A percentile compares a stretch with the other conserved stretches of the same genome.
These are phyloP conservation scores for Phylloscopus whistleri DNA, from an alignment of 2,113 vertebrate species.

Conservation along the genomic window DNA sequence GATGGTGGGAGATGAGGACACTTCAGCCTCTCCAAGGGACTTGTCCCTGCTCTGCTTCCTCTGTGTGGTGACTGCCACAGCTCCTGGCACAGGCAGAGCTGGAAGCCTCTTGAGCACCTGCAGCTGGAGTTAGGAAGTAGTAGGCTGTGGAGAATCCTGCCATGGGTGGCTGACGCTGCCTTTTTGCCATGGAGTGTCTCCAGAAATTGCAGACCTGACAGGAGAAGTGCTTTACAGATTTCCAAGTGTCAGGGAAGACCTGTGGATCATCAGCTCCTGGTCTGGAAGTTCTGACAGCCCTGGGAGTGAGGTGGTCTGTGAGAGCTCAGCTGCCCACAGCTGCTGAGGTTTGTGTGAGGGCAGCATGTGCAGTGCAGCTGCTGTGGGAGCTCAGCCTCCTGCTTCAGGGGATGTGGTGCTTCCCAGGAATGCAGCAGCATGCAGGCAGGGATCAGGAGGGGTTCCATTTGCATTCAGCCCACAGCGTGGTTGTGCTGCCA, in stretches of 20 bases:
- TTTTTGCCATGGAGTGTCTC: accelerated
- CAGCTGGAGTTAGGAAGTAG: background rate
- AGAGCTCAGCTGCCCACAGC: background rate
- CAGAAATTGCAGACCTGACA: background rate
- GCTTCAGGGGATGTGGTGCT: background rate
- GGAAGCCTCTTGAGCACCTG: background rate
- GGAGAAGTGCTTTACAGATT: background rate
- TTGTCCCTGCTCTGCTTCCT: background rate
- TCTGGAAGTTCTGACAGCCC: background rate
- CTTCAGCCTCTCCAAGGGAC: background rate
- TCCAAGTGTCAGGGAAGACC: background rate
- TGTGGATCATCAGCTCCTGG: background rate
- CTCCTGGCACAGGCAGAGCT: background rate
- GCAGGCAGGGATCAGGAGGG: background rate
- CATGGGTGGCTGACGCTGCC: background rate
- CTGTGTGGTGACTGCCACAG: background rate
- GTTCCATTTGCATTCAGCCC: background rate
- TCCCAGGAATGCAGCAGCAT: accelerated
- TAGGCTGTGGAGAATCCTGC: background rate
- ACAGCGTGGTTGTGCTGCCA: background rate
- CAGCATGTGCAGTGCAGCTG: background rate
- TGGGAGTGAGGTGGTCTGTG: background rate
- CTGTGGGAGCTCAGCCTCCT: background rate
- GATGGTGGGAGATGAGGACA: background rate
- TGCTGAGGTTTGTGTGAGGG: background rate